phyloP scores from a whole-genome alignment of 1,140 invertebrate genomes.

The Oedothorax gibbosus region DNA sequence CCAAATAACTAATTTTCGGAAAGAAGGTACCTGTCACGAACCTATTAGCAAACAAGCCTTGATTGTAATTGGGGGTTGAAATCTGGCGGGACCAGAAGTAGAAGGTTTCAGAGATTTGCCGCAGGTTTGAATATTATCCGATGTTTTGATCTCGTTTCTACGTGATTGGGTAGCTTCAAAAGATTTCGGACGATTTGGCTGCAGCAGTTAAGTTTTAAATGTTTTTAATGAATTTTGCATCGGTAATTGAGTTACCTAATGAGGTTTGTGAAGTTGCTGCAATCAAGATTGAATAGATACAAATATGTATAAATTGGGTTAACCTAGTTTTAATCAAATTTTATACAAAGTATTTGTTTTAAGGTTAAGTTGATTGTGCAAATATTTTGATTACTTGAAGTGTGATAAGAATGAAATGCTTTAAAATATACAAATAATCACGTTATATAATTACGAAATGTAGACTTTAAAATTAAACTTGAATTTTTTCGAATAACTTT shows the following conservation, averaged over 20 bases:
- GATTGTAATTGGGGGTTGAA: conserved; percentile 37
- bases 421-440: no score
- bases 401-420: no score
- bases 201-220: conserved; percentile 27
- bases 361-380: no score
- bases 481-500: no score
- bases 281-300: not conserved
- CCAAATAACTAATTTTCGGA: no score
- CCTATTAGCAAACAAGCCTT: conserved; percentile 16
- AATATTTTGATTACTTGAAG: no score
- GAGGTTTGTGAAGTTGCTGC: not conserved
- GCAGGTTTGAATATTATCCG: conserved; percentile 16
- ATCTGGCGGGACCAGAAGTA: conserved; percentile 18
- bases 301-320: not conserved
- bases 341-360: no score
- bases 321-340: not conserved
- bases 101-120: conserved; percentile 19
- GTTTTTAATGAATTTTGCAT: conserved; percentile 40
- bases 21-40: no score
- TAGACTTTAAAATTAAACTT: no score
- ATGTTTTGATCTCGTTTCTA: conserved; percentile 46
- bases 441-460: no score
- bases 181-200: conserved; percentile 19
- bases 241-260: not conserved
- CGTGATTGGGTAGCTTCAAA: conserved; percentile 6